These are phyloP conservation scores for Tanaodytes sp. DNA, from an alignment of 2,888 invertebrate genomes.

Conservation along the genomic window DNA sequence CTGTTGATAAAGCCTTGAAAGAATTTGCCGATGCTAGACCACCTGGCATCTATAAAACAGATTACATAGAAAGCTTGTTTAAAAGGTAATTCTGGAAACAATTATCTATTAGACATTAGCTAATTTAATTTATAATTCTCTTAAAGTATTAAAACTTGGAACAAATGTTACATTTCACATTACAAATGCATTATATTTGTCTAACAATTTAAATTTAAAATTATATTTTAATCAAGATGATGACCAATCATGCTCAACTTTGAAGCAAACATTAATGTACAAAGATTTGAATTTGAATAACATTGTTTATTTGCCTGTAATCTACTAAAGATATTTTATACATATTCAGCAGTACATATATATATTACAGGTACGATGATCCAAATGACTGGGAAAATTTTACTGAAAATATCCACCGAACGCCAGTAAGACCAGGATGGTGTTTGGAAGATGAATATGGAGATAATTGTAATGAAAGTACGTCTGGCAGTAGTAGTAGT, in stretches of 20 bases:
- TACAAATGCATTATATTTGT: too few species aligned
- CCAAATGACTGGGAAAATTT: constrained; percentile 23
- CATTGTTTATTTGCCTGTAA: too few species aligned
- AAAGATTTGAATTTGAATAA: too few species aligned
- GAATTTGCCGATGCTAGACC: constrained; percentile 86
- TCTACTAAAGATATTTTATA: too few species aligned
- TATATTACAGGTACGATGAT: constrained; percentile 35
- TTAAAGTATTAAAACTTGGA: too few species aligned
- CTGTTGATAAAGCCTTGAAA: constrained; percentile 86
- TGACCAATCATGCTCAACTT: too few species aligned
- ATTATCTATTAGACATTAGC: background rate
- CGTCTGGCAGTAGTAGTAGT: constrained; percentile 47
- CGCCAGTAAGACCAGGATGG: constrained; percentile 91
- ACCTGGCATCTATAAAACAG: constrained; percentile 97
- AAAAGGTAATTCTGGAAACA: constrained; percentile 67
- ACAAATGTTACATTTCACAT: too few species aligned
- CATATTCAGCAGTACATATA: too few species aligned
- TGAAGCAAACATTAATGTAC: too few species aligned
- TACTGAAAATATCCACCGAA: constrained; percentile 70
- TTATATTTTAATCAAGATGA: too few species aligned
- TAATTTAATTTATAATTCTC: too few species aligned
- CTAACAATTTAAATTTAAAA: too few species aligned
- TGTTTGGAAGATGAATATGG: constrained; percentile 77
- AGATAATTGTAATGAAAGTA: constrained; percentile 59
- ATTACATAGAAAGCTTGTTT: constrained; percentile 92